A percentile compares a stretch with the other conserved stretches of the same genome.
phyloP scores from a whole-genome alignment of 2,113 vertebrate genomes.

The Elachura formosa region DNA sequence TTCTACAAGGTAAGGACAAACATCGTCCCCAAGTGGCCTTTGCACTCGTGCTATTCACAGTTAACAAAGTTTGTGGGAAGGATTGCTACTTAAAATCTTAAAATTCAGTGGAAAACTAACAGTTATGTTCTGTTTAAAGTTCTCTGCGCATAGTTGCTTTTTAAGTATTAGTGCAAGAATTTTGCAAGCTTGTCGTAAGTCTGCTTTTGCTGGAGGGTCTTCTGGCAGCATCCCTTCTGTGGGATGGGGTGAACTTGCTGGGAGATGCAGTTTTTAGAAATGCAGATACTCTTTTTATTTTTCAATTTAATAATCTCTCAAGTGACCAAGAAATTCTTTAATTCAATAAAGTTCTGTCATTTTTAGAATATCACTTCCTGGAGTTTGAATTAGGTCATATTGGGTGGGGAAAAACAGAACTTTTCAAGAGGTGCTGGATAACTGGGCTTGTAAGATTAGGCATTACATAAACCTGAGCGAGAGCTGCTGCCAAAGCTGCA shows the following conservation, averaged over 20 bases:
- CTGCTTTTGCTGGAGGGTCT: slow-evolving; percentile 3
- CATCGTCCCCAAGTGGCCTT: accelerated
- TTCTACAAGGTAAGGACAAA: slow-evolving; percentile 87
- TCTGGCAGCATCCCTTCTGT: neutral
- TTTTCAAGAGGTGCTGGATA: neutral
- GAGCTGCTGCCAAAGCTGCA: neutral
- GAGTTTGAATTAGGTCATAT: neutral
- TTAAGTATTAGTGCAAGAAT: neutral
- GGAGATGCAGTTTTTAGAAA: neutral
- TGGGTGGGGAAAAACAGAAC: neutral
- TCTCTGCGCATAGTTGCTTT: accelerated
- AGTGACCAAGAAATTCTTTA: neutral
- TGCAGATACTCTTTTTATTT: neutral
- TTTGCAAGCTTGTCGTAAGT: neutral
- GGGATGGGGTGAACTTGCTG: neutral
- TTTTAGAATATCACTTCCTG: neutral
- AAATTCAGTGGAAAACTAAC: accelerated
- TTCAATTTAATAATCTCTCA: accelerated
- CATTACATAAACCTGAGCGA: neutral
- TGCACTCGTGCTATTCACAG: accelerated
- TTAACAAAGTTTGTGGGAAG: accelerated
- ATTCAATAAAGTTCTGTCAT: accelerated
- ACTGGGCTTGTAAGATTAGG: neutral
- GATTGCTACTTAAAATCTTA: neutral
- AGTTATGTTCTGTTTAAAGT: accelerated